Base-by-base conservation (phyloP, 2,113 vertebrate genomes). In the Scomber scombrus region DNA sequence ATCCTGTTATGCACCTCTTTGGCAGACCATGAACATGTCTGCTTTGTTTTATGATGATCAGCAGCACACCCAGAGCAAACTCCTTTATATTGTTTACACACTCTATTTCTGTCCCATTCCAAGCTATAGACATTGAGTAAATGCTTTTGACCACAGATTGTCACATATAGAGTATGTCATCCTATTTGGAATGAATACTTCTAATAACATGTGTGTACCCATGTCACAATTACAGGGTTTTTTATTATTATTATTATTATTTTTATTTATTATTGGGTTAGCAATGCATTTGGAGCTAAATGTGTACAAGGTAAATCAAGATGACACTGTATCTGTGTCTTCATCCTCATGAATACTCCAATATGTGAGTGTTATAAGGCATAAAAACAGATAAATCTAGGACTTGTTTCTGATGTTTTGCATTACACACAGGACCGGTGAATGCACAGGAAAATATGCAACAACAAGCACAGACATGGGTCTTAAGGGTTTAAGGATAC, bases 31-130 rank as follows among this genome's bases (percentile, higher is more conserved):
- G 77, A 94, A 95, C 94, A 82, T 93, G 93, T 95, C 88, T 57
- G n/a, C 90, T 93, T 94, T 93, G 94, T 95, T 94, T 82, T 26
- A 26, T 3, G 55, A 21, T 49, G 58, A 69, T 18, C 61, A 40
- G 66, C 43, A 86, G 82, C 58, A 87, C 87, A 81, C 85, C 80
- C 77, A 88, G 61, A 64, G 57, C 76, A 68, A 77, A 75, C 75
- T 63, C 19, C 14, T 69, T 56, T 72, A 63, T 71, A 78, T 62
- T 71, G 18, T 60, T 40, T 29, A 40, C 63, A 56, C 29, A 11
- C 40, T 62, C 5, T 13, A 5, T 18, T 31, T 0, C 31, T 69
- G 31, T 21, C 45, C 10, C 45, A 15, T 43, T 69, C 4, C 29
- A 55, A 14, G 56, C 21, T 46, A 2, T n/a, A 68, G 26, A 56